These are phyloP conservation scores for Neopelma chrysocephalum DNA, from an alignment of 2,797 vertebrate genomes.

Conservation along the genomic window DNA sequence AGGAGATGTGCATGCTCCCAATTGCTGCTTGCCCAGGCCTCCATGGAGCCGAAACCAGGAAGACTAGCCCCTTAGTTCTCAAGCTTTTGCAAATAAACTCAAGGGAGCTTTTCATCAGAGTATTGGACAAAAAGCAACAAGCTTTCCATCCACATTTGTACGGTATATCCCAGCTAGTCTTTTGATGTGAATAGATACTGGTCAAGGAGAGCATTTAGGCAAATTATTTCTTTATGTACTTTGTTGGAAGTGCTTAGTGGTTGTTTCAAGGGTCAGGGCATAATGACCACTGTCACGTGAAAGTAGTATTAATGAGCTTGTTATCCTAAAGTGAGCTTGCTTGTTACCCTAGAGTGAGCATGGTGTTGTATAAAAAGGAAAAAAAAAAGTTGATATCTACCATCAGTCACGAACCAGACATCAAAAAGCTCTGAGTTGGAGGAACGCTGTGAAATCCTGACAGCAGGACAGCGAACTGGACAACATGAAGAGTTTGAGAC, in stretches of 20 bases:
- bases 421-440: neutral
- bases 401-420: neutral
- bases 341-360: neutral
- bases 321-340: neutral
- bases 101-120: neutral
- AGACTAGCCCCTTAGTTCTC: neutral
- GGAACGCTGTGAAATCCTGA: neutral
- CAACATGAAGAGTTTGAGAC: neutral
- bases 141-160: neutral
- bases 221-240: neutral
- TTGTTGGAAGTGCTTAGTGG: neutral
- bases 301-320: neutral
- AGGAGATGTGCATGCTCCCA: neutral
- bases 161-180: neutral
- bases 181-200: neutral
- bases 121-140: rapidly evolving
- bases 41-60: neutral
- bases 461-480: neutral
- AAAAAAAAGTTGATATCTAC: neutral
- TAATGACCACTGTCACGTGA: neutral
- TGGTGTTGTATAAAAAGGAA: neutral
- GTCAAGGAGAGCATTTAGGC: neutral
- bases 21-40: neutral
- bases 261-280: constrained; percentile 17
- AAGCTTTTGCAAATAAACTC: neutral